These are phyloP conservation scores for Agonopterix heracliana DNA, from an alignment of 2,888 invertebrate species.

Conservation along the genomic window DNA sequence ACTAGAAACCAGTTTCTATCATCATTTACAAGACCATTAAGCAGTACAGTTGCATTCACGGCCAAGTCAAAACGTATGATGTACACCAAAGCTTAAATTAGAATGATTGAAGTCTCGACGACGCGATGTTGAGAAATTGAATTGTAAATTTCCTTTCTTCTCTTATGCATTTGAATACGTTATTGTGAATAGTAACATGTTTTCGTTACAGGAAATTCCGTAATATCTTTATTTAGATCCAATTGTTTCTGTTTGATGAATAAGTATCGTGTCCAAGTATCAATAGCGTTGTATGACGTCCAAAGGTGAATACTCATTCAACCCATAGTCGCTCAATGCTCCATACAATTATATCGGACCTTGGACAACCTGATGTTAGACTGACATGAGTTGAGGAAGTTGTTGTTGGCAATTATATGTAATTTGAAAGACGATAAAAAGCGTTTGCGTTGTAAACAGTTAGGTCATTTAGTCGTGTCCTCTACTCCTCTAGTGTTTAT, in stretches of 20 bases:
- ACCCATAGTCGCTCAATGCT: too few relatives aligned
- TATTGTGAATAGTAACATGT: constrained; percentile 9
- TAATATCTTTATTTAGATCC: too few relatives aligned
- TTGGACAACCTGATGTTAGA: constrained; percentile 24
- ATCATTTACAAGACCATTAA: too few relatives aligned
- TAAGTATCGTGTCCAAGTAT: too few relatives aligned
- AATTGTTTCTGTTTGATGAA: too few relatives aligned
- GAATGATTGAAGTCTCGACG: background rate
- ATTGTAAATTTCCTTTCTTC: constrained; percentile 16
- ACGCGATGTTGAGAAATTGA: constrained; percentile 10
- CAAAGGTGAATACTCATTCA: too few relatives aligned
- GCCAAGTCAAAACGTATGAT: too few relatives aligned
- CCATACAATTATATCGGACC: constrained; percentile 17
- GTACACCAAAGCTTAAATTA: too few relatives aligned
- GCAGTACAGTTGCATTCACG: too few relatives aligned
- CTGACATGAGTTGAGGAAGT: constrained; percentile 41
- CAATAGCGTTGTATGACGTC: too few relatives aligned
- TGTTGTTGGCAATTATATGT: constrained; percentile 44
- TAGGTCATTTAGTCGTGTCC: constrained; percentile 14
- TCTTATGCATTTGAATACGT: constrained; percentile 18
- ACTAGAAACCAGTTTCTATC: too few relatives aligned
- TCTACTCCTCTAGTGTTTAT: background rate
- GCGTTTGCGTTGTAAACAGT: constrained; percentile 25
- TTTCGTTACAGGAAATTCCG: constrained; percentile 3
- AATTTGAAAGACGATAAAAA: constrained; percentile 46